phyloP scores from a whole-genome alignment of 1,140 invertebrate genomes.

The Penaeus indicus region DNA sequence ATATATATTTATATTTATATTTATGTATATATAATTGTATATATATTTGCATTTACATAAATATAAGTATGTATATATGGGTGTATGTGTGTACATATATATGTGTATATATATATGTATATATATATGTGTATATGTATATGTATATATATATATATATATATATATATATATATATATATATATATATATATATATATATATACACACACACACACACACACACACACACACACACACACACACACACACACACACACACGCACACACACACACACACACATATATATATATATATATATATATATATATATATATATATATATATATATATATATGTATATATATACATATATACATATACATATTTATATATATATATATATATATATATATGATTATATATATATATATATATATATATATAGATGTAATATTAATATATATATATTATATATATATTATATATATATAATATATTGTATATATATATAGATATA shows the following conservation, averaged over 20 bases:
- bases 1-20: slow-evolving; percentile 24
- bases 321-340: slow-evolving; percentile 30
- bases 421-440: background rate
- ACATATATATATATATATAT: slow-evolving; percentile 10
- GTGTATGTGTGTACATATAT: slow-evolving; percentile 7
- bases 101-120: slow-evolving; percentile 4
- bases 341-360: slow-evolving; percentile 30
- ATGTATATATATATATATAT: slow-evolving; percentile 10
- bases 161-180: slow-evolving; percentile 28
- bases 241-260: slow-evolving; percentile 2
- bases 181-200: slow-evolving; percentile 27
- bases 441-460: slow-evolving; percentile 20
- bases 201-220: background rate
- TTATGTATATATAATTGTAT: slow-evolving; percentile 7
- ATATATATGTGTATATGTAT: slow-evolving; percentile 30
- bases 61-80: slow-evolving; percentile 21
- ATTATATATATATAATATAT: slow-evolving; percentile 22
- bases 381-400: slow-evolving; percentile 20
- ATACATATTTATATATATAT: slow-evolving; percentile 10
- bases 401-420: slow-evolving; percentile 29
- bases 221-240: slow-evolving; percentile 17
- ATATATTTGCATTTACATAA: slow-evolving; percentile 15
- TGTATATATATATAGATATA: background rate
- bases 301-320: slow-evolving; percentile 30
- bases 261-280: slow-evolving; percentile 21